Evolutionary conservation across 2,113 vertebrate genomes (phyloP).

Genomic region (Prinia subflava): DNA sequence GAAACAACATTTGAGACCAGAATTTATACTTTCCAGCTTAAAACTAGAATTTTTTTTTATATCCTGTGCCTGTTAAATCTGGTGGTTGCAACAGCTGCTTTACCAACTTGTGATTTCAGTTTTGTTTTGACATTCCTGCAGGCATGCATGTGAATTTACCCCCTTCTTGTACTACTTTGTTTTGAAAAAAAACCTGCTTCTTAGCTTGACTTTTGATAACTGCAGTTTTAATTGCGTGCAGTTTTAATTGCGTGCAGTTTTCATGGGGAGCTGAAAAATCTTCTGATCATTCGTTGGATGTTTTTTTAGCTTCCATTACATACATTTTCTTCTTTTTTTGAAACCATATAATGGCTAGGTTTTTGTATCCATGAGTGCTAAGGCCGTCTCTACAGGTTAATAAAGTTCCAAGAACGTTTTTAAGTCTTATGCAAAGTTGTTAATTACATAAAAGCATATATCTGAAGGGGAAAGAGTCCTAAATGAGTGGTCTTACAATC

Average conservation of each 20-base stretch:
- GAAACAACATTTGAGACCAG: conserved; percentile 3
- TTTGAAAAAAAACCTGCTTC: not conserved
- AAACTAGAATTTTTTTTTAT: not conserved
- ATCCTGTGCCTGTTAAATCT: not conserved
- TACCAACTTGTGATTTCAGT: conserved; percentile 12
- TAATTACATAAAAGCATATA: too few relatives aligned
- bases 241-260: not conserved
- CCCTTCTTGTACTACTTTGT: not conserved
- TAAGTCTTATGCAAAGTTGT: too few relatives aligned
- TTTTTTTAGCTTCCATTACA: not conserved
- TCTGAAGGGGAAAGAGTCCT: too few relatives aligned
- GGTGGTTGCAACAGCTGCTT: conserved; percentile 16
- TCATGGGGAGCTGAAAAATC: not conserved
- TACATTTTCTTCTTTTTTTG: not conserved
- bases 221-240: too few relatives aligned
- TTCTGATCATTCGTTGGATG: not conserved
- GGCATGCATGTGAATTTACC: not conserved
- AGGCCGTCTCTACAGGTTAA: too few relatives aligned
- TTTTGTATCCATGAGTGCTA: not conserved
- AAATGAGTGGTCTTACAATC: too few relatives aligned
- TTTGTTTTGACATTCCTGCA: conserved; percentile 31
- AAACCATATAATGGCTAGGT: not conserved
- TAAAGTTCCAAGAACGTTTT: too few relatives aligned
- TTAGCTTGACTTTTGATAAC: not conserved
- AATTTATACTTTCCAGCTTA: not conserved